Conservation (phyloP, 1,140 invertebrate species). For the Tribolium madens region DNA sequence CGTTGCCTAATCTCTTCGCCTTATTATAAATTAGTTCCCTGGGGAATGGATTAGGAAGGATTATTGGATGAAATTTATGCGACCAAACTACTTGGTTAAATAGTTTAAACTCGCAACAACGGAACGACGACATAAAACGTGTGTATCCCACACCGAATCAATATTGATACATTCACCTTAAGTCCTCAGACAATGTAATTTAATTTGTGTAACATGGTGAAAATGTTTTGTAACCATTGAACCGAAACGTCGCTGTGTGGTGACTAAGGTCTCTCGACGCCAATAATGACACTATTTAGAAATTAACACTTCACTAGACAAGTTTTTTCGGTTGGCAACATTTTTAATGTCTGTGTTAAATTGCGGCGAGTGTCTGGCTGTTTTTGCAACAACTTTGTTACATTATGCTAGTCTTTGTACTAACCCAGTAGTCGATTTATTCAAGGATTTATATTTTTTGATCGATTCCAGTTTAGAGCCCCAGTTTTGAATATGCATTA, state of each 20-base stretch:
- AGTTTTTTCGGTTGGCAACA: not conserved
- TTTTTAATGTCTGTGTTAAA: conserved; percentile 6
- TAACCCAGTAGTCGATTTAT: not conserved
- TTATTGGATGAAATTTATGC: conserved; percentile 33
- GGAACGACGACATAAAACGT: conserved; percentile 16
- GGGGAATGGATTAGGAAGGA: conserved; percentile 3
- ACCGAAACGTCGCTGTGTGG: conserved; percentile 2
- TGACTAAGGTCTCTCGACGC: conserved; percentile 2
- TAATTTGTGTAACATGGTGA: conserved; percentile 31
- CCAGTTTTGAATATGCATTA: conserved; percentile 31
- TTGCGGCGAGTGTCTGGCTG: not conserved
- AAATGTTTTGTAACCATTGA: conserved; percentile 14
- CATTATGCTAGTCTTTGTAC: not conserved
- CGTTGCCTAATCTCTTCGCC: not conserved
- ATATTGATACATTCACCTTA: conserved; percentile 26
- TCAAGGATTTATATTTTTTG: not conserved
- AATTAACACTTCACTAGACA: conserved; percentile 8
- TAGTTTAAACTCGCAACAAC: conserved; percentile 30
- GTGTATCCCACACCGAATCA: conserved; percentile 10
- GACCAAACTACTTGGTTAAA: conserved; percentile 29
- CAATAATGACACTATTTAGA: conserved; percentile 10
- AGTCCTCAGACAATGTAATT: conserved; percentile 29
- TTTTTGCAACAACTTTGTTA: not conserved
- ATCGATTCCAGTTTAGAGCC: not conserved
- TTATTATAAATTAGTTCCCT: conserved; percentile 22